A percentile compares a stretch with the other conserved stretches of the same genome.
These are phyloP conservation scores for Dryas iulia DNA, from an alignment of 1,140 invertebrate genomes.

Conservation along the genomic window DNA sequence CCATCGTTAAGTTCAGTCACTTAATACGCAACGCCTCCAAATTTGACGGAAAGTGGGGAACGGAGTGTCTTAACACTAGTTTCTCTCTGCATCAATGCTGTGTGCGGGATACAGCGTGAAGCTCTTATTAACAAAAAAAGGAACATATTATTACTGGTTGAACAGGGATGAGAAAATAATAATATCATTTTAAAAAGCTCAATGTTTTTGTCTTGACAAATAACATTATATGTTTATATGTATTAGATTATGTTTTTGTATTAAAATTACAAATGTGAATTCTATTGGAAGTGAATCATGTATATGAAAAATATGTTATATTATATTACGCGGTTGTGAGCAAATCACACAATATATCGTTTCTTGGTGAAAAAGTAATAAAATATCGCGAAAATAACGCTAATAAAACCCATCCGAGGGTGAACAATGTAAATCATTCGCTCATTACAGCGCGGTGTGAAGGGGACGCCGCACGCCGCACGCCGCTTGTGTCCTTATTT, in stretches of 20 bases:
- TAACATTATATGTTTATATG: neutral
- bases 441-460: conserved; percentile 7
- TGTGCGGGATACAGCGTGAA: too few species aligned
- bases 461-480: neutral
- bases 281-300: neutral
- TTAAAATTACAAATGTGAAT: neutral
- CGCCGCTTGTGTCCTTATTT: neutral
- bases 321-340: neutral
- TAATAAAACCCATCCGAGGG: conserved; percentile 5
- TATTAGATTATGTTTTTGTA: neutral
- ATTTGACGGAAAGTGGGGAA: too few species aligned
- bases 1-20: too few species aligned
- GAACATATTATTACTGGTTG: neutral
- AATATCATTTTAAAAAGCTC: neutral
- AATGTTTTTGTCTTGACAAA: too few species aligned
- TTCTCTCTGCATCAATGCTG: too few species aligned
- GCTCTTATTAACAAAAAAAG: too few species aligned
- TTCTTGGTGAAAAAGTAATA: neutral
- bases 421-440: conserved; percentile 8
- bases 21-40: too few species aligned
- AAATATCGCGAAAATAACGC: neutral
- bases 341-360: neutral
- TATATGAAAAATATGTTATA: neutral
- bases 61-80: too few species aligned
- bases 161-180: neutral